Percentiles rank a stretch among this genome's conserved stretches.
Conservation (phyloP, 2,113 vertebrate species). For the Pachyramphus minor region DNA sequence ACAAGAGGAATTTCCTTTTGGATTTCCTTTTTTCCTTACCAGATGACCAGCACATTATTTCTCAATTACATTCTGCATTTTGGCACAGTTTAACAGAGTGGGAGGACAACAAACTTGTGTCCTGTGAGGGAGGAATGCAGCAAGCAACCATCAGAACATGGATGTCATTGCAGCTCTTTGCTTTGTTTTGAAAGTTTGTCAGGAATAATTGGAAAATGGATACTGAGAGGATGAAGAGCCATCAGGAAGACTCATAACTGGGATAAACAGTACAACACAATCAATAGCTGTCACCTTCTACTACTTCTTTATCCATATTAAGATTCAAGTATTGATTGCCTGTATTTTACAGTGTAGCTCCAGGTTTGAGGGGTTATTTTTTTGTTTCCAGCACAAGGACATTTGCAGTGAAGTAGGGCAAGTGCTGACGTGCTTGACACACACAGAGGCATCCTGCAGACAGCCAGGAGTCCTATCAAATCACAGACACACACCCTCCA, state of each 20-base stretch:
- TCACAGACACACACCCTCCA: not conserved
- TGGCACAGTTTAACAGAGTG: not conserved
- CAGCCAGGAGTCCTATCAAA: not conserved
- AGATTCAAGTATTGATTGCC: not conserved
- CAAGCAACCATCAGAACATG: not conserved
- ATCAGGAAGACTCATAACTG: not conserved
- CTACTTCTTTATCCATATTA: not conserved
- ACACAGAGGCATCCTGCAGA: not conserved
- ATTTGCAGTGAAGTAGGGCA: not conserved
- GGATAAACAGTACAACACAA: not conserved
- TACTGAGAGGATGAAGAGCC: not conserved
- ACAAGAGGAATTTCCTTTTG: conserved; percentile 15
- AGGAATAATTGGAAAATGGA: not conserved
- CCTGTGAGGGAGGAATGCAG: not conserved
- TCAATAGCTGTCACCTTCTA: not conserved
- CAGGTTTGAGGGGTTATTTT: not conserved
- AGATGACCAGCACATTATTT: not conserved
- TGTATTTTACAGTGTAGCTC: not conserved
- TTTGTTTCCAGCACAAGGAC: not conserved
- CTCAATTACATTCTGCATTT: not conserved
- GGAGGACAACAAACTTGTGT: not conserved
- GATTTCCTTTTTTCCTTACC: not conserved
- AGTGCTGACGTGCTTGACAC: no score
- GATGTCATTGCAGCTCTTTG: not conserved
- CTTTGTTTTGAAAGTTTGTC: not conserved